Percentiles rank a stretch among this genome's conserved stretches.
phyloP scores from a whole-genome alignment of 1,140 invertebrate genomes.

The Calosoma granatense region DNA sequence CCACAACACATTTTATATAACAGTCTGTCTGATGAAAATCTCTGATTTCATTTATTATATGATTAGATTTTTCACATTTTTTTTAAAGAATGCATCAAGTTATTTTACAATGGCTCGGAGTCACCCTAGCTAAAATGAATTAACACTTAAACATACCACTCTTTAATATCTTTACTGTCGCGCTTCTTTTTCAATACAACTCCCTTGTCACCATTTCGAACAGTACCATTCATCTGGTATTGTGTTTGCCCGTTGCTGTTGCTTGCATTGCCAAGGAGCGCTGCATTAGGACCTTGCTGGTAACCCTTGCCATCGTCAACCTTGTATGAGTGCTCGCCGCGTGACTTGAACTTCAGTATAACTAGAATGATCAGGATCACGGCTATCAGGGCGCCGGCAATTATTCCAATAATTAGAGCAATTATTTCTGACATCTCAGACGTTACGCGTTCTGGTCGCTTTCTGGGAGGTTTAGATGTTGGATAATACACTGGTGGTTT shows the following conservation, averaged over 20 bases:
- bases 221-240: conserved; percentile 33
- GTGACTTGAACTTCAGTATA: conserved; percentile 77
- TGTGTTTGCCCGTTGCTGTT: conserved; percentile 36
- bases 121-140: conserved; percentile 14
- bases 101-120: conserved; percentile 29
- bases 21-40: neutral
- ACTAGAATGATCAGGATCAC: conserved; percentile 84
- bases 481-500: conserved; percentile 27
- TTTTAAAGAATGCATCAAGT: neutral
- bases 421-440: conserved; percentile 62
- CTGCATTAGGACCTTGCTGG: conserved; percentile 62
- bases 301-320: conserved; percentile 73
- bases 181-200: conserved; percentile 54
- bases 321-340: conserved; percentile 80
- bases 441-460: conserved; percentile 50
- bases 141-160: conserved; percentile 76
- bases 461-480: conserved; percentile 29
- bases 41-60: neutral
- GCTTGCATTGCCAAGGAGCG: conserved; percentile 50
- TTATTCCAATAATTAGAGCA: conserved; percentile 76
- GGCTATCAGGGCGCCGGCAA: conserved; percentile 82
- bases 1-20: neutral
- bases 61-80: neutral
- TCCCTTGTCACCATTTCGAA: conserved; percentile 30
- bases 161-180: conserved; percentile 81